phyloP scores from a whole-genome alignment of 2,113 vertebrate species.

The Rhynchomys soricoides region DNA sequence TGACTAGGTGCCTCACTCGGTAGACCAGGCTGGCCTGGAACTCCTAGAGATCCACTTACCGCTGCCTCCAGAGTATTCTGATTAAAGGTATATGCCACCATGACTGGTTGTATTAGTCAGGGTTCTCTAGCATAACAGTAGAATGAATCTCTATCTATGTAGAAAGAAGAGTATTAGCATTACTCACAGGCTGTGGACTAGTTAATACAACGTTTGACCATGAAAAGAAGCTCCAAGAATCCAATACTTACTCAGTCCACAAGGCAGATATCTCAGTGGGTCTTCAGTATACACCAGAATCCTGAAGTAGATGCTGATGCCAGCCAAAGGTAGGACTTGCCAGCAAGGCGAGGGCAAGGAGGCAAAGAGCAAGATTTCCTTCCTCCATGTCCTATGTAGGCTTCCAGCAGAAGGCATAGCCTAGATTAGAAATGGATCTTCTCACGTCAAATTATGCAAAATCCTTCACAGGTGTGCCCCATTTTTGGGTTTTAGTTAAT shows the following conservation, averaged over 20 bases:
- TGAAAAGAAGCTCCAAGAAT: neutral
- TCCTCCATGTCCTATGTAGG: neutral
- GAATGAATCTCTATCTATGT: neutral
- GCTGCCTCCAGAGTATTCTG: neutral
- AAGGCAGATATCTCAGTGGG: neutral
- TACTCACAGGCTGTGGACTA: neutral
- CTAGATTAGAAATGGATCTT: neutral
- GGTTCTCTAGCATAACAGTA: neutral
- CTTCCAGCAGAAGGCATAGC: neutral
- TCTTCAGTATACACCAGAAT: neutral
- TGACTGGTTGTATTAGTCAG: neutral
- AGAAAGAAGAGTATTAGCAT: neutral
- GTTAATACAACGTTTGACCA: neutral
- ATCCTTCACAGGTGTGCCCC: neutral
- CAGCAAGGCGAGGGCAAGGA: neutral
- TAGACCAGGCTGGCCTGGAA: neutral
- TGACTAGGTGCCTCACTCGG: neutral
- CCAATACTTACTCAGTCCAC: neutral
- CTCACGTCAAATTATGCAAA: neutral
- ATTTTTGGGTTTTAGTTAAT: neutral
- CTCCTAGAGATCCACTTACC: neutral
- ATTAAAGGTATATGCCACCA: neutral
- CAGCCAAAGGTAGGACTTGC: neutral
- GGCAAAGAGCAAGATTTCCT: neutral
- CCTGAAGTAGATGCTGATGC: neutral